Conservation (phyloP, 1,140 invertebrate genomes). For the Heliconius congener region DNA sequence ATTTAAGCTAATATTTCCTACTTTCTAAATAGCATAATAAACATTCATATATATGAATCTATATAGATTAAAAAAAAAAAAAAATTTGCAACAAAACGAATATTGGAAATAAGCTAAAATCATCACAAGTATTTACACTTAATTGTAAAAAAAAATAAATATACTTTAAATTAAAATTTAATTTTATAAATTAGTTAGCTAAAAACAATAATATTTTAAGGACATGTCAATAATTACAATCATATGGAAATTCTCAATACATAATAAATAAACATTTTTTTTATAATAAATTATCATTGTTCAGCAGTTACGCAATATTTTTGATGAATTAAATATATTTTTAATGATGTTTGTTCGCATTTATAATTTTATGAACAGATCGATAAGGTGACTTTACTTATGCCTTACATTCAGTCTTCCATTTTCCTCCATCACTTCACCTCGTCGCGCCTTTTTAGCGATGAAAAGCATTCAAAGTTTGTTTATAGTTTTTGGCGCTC, state of each 20-base stretch:
- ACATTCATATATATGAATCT: neutral
- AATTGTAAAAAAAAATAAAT: neutral
- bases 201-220: neutral
- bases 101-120: neutral
- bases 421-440: constrained; percentile 31
- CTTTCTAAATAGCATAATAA: constrained; percentile 23
- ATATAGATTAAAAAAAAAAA: neutral
- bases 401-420: constrained; percentile 60
- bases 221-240: neutral
- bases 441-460: constrained; percentile 32
- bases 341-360: neutral
- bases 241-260: neutral
- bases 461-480: constrained; percentile 31
- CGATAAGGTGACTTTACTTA: constrained; percentile 51
- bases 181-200: neutral
- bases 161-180: neutral
- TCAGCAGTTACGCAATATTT: neutral
- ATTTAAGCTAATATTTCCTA: constrained; percentile 23
- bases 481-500: constrained; percentile 39
- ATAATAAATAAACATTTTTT: neutral
- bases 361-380: constrained; percentile 32
- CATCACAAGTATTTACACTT: neutral
- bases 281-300: neutral
- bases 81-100: neutral
- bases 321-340: neutral